Base-by-base conservation (phyloP, 1,140 invertebrate species). In the Papilio aristodemus region DNA sequence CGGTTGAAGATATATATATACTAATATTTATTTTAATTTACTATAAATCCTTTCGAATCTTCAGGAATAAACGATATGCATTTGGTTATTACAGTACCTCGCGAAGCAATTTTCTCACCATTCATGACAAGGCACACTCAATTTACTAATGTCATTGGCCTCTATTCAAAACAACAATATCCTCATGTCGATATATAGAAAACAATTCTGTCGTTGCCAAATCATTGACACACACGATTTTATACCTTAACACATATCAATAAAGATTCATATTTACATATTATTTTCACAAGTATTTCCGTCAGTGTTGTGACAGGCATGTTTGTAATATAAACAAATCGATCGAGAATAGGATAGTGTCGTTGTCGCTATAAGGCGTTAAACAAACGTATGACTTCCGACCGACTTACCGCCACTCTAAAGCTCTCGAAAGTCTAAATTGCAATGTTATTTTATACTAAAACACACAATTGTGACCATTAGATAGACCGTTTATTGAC, bases 261-360 rank as follows among this genome's bases (percentile, higher is more conserved):
- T 66, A 78, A 72, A 57, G 36, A 60, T 71, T 25, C 43, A 73
- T 58, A 69, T 19, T 58, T 25, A 14, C n/a, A 60, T 71, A 60
- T 58, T 14, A 17, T 57, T 71, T 46, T 37, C 1, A 46, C 57
- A 71, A 72, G 36, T 64, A 70, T 63, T 60, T 67, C 32, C 17
- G 43, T 46, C 63, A 54, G 66, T 66, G 19, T 70, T 72, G 72
- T 78, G 76, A 77, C 75, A 74, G 72, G 64, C 70, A 70, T 84
- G 84, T 84, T 84, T 80, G 74, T 78, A 84, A 77, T 80, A 80
- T 86, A 84, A 86, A 86, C 80, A 86, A 86, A 76, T 77, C 74
- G 77, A 86, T 86, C 75, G 68, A 80, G 79, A 80, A 85, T 81
- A 84, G 81, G 74, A 84, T 81, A 84, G 76, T 86, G 81, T 86